These are phyloP conservation scores for Petaurus breviceps DNA, from an alignment of 2,113 vertebrate genomes.

Conservation along the genomic window DNA sequence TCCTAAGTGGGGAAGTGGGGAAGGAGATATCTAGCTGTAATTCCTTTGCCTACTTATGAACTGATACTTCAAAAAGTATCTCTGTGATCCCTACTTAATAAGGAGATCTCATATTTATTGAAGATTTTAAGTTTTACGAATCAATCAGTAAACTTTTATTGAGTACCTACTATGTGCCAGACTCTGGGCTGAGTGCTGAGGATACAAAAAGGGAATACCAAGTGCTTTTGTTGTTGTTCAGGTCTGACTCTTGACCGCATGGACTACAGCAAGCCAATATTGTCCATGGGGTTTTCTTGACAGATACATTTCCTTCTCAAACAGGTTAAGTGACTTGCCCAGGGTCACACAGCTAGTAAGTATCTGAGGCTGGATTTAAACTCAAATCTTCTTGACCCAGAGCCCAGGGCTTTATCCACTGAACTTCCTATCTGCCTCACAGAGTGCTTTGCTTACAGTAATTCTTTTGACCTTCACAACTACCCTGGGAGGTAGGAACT, in stretches of 20 bases:
- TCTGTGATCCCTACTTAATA: background rate
- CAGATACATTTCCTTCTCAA: background rate
- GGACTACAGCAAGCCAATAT: too few species aligned
- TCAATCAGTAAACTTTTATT: background rate
- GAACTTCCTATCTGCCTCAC: background rate
- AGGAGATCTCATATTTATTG: background rate
- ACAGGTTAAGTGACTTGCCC: background rate
- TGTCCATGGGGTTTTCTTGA: background rate
- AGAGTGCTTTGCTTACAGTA: background rate
- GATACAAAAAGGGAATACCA: background rate
- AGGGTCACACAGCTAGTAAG: background rate
- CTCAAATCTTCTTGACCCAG: background rate
- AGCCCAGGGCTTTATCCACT: background rate
- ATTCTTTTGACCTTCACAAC: background rate
- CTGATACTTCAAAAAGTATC: background rate
- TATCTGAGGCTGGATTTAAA: background rate
- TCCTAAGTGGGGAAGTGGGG: fast-evolving
- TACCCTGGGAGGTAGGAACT: background rate
- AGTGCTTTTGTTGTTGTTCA: too few species aligned
- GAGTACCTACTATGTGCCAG: background rate
- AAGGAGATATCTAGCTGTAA: too few species aligned
- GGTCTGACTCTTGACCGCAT: background rate
- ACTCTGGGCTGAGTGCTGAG: background rate
- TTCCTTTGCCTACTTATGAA: background rate
- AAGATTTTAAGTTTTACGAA: background rate